phyloP scores from a whole-genome alignment of 2,113 vertebrate species.

The Epinephelus cyanopodus region DNA sequence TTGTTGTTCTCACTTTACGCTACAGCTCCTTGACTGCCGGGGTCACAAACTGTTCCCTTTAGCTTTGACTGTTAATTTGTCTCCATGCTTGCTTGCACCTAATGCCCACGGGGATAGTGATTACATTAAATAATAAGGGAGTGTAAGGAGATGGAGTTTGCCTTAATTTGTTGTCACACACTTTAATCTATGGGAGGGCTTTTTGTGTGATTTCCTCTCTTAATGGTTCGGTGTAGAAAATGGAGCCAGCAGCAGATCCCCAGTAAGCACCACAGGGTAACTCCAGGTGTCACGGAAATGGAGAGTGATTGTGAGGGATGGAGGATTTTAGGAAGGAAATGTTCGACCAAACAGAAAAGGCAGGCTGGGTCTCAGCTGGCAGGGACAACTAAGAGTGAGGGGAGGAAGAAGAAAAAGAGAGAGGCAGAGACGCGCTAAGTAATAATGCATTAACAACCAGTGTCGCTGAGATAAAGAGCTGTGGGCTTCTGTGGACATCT shows the following conservation, averaged over 20 bases:
- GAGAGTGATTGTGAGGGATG: constrained; percentile 71
- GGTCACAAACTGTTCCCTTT: constrained; percentile 40
- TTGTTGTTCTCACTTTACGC: constrained; percentile 13
- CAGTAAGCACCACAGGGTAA: constrained; percentile 22
- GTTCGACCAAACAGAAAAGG: constrained; percentile 56
- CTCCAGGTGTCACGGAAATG: constrained; percentile 67
- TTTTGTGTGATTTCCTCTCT: not conserved
- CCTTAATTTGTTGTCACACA: constrained; percentile 12
- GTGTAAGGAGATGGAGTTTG: constrained; percentile 35
- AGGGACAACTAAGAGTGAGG: constrained; percentile 15
- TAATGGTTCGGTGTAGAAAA: constrained; percentile 32
- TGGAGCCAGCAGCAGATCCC: constrained; percentile 26
- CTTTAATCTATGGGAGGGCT: not conserved
- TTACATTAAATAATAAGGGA: constrained; percentile 63
- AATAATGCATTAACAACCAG: constrained; percentile 49
- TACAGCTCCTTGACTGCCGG: not conserved
- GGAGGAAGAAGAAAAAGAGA: not conserved
- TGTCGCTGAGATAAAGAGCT: constrained; percentile 50
- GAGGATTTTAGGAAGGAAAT: constrained; percentile 54
- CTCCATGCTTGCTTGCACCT: constrained; percentile 23
- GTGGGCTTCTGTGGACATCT: constrained; percentile 32
- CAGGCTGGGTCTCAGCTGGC: constrained; percentile 53
- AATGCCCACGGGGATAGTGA: constrained; percentile 34
- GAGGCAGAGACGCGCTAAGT: constrained; percentile 14
- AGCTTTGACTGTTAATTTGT: constrained; percentile 32